A percentile compares a stretch with the other conserved stretches of the same genome.
phyloP scores from a whole-genome alignment of 1,140 invertebrate genomes.

The Leguminivora glycinivorella region DNA sequence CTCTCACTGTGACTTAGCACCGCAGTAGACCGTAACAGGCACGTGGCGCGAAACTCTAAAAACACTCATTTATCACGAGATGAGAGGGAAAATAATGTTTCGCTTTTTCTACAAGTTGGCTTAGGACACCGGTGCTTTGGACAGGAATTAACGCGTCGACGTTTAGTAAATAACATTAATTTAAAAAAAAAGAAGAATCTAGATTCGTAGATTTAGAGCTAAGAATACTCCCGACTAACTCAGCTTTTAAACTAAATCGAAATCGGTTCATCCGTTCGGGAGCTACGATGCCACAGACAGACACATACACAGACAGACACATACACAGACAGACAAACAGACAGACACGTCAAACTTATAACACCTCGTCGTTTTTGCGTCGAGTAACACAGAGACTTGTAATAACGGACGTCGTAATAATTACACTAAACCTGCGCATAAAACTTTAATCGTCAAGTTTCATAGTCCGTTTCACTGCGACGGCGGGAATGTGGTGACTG shows the following conservation, averaged over 20 bases:
- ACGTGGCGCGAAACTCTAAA: constrained; percentile 57
- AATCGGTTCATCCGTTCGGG: too few species aligned
- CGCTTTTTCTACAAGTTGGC: constrained; percentile 23
- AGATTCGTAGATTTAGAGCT: too few species aligned
- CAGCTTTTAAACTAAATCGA: too few species aligned
- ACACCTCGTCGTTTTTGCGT: too few species aligned
- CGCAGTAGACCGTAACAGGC: constrained; percentile 48
- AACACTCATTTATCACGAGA: constrained; percentile 59
- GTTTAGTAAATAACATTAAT: too few species aligned
- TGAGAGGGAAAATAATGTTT: constrained; percentile 38
- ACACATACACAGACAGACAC: too few species aligned
- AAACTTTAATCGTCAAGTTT: constrained; percentile 25
- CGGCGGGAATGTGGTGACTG: neutral
- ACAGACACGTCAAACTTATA: too few species aligned
- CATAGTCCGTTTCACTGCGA: constrained; percentile 19
- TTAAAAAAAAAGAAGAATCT: too few species aligned
- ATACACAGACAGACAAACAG: too few species aligned
- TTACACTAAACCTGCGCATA: constrained; percentile 19
- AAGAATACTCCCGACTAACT: too few species aligned
- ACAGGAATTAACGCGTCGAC: neutral
- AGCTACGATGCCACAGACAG: too few species aligned
- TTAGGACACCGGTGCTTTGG: neutral
- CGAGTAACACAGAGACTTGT: neutral
- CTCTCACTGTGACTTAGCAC: constrained; percentile 37
- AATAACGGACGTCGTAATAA: constrained; percentile 17